Evolutionary conservation across 2,797 vertebrate species (phyloP), one percentile per base, ranked within the genome.

Genomic region (Champsocephalus gunnari): DNA sequence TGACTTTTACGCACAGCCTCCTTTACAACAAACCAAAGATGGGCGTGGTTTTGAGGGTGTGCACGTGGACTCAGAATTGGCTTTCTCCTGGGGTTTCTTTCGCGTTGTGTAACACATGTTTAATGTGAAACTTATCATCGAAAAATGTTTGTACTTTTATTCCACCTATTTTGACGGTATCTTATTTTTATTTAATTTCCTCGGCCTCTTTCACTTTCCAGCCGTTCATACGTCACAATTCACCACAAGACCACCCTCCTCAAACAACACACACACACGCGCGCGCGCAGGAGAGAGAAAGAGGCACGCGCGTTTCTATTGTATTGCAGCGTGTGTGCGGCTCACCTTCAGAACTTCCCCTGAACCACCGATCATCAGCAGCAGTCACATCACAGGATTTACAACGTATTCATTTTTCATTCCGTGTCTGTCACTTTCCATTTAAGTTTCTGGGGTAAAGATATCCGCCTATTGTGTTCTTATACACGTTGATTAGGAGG

Each of bases 241-340:
- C 38, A 73, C n/a, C 16, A 60, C 32, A 74, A 77, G 34, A 19
- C 10, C 19, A 48, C 34, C 34, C 34, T 38, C 47, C 41, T 10
- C 24, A 28, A 28, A 3, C 12, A 4, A 34, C n/a, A 11, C 17
- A 19, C 34, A 11, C 12, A 13, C 9, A 32, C 66, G 32, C 4
- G 17, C 48, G 4, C 28, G 3, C 28, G 5, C 8, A 16, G n/a
- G n/a, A 51, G 28, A 21, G 47, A 17, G 48, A 45, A n/a, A 47
- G n/a, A 43, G 49, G 17, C 53, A 24, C 1, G 38, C 56, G 38
- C 56, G 21, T 49, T 8, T 55, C 60, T 84, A 38, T 76, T 73
- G 79, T 77, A 73, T 70, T 65, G 65, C 66, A 6, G 16, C 3
- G 32, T 9, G 34, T 50, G 17, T 60, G 41, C 21, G 38, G 34